These are phyloP conservation scores for Tetrao urogallus DNA, from an alignment of 2,113 vertebrate genomes.

Conservation along the genomic window DNA sequence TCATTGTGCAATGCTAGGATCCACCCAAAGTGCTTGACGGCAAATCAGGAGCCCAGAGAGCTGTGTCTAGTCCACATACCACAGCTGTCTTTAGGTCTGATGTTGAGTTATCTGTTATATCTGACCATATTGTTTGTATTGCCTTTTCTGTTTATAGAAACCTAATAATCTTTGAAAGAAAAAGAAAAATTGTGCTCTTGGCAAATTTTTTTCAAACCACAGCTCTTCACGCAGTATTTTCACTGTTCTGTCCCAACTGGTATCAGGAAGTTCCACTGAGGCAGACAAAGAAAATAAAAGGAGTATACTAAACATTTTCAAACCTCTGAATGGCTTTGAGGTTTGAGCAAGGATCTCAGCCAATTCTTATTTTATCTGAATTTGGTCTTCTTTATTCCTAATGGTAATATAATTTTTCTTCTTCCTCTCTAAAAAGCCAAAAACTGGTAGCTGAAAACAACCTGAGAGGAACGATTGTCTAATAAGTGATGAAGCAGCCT, in stretches of 20 bases:
- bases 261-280: not conserved
- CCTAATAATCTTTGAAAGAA: not conserved
- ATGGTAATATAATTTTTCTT: not conserved
- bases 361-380: conserved; percentile 24
- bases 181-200: not conserved
- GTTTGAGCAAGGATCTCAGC: conserved; percentile 7
- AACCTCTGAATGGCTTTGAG: conserved; percentile 24
- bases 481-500: not conserved
- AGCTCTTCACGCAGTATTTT: conserved; percentile 8
- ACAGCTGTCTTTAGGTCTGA: not conserved
- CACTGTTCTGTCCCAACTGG: not conserved
- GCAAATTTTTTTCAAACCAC: not conserved
- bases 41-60: not conserved
- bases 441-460: not conserved
- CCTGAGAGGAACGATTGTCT: not conserved
- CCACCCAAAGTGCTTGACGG: not conserved
- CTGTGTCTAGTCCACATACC: not conserved
- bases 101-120: not conserved
- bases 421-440: not conserved
- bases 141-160: conserved; percentile 36
- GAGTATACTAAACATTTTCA: not conserved
- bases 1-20: not conserved
- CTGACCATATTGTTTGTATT: not conserved
- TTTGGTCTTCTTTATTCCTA: conserved; percentile 30
- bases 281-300: not conserved